Evolutionary conservation across 1,140 invertebrate genomes (phyloP).

Genomic region (Drosophila quadrilineata): DNA sequence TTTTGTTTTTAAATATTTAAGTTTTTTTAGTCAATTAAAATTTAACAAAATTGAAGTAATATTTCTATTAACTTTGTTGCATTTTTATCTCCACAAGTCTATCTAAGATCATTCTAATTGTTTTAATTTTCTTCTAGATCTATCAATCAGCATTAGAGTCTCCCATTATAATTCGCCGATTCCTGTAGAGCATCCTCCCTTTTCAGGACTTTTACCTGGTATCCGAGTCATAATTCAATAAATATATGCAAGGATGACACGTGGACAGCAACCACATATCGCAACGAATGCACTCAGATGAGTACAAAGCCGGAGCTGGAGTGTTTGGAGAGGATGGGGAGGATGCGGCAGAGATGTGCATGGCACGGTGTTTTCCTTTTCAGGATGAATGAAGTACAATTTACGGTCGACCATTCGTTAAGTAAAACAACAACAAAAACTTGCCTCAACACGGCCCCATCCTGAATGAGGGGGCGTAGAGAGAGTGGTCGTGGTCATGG

Average conservation of each 20-base stretch:
- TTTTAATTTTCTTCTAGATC: too few relatives aligned
- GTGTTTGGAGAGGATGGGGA: slow-evolving; percentile 16
- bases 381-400: slow-evolving; percentile 66
- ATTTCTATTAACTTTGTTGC: too few relatives aligned
- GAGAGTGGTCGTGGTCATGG: background rate
- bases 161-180: slow-evolving; percentile 27
- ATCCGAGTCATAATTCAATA: slow-evolving; percentile 62
- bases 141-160: slow-evolving; percentile 40
- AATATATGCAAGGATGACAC: slow-evolving; percentile 73
- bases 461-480: background rate
- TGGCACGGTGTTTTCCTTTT: background rate
- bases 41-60: too few relatives aligned
- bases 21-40: too few relatives aligned
- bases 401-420: slow-evolving; percentile 56
- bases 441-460: background rate
- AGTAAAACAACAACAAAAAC: slow-evolving; percentile 63
- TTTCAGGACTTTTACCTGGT: background rate
- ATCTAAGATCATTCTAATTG: too few relatives aligned
- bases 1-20: too few relatives aligned
- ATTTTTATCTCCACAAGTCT: too few relatives aligned
- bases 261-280: slow-evolving; percentile 66
- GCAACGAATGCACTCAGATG: slow-evolving; percentile 66
- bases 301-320: too few relatives aligned
- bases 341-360: slow-evolving; percentile 8
- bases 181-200: slow-evolving; percentile 6